Conservation (phyloP, 2,888 invertebrate genomes). For the Drosophila tripunctata region DNA sequence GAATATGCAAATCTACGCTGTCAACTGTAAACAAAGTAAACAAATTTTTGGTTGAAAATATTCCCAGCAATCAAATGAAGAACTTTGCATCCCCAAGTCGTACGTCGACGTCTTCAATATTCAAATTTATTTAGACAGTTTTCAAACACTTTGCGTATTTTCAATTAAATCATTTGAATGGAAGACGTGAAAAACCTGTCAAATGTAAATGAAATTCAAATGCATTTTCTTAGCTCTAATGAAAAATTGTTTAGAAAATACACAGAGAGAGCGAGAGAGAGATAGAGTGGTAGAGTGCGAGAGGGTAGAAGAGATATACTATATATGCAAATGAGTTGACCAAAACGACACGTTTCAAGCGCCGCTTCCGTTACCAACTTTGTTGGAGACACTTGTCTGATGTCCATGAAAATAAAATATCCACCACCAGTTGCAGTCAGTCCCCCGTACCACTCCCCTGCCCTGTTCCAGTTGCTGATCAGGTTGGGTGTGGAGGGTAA, state of each 20-base stretch:
- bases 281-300: too few relatives aligned
- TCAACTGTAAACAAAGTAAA: constrained; percentile 52
- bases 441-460: background rate
- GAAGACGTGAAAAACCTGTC: constrained; percentile 64
- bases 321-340: constrained; percentile 70
- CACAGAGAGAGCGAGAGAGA: too few relatives aligned
- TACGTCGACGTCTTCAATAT: constrained; percentile 37
- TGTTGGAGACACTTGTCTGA: constrained; percentile 63
- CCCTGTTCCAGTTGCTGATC: background rate
- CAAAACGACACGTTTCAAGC: constrained; percentile 67
- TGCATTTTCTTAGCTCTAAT: constrained; percentile 39
- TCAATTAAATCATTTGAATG: constrained; percentile 68
- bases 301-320: constrained; percentile 34
- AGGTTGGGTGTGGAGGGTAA: constrained; percentile 11
- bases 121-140: constrained; percentile 53
- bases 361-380: constrained; percentile 61
- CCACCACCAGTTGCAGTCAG: constrained; percentile 30
- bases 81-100: background rate
- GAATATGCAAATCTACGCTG: constrained; percentile 37
- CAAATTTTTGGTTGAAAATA: constrained; percentile 12
- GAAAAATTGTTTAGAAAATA: constrained; percentile 44
- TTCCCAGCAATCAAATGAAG: constrained; percentile 50
- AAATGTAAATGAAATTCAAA: constrained; percentile 52
- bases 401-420: constrained; percentile 33
- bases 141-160: constrained; percentile 62